Conservation (phyloP, 1,140 invertebrate species). For the Orius insidiosus region DNA sequence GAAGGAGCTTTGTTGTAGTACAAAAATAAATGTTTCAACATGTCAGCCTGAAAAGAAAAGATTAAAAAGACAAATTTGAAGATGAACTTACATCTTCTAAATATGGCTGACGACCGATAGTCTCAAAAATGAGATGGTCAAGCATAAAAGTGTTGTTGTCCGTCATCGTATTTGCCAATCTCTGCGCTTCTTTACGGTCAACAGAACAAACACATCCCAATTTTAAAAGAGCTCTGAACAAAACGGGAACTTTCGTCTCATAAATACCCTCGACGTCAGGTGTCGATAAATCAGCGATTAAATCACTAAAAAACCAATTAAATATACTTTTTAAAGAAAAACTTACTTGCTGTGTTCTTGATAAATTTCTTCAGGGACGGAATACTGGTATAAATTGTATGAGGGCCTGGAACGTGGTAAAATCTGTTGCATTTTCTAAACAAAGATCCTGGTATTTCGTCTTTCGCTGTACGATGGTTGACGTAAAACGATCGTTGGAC, state of each 20-base stretch:
- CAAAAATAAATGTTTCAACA: constrained; percentile 65
- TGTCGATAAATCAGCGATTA: constrained; percentile 74
- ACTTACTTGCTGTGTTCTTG: constrained; percentile 56
- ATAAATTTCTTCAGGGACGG: constrained; percentile 70
- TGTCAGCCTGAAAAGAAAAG: constrained; percentile 19
- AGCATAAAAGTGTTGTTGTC: constrained; percentile 64
- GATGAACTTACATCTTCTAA: constrained; percentile 34
- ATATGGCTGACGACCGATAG: constrained; percentile 58
- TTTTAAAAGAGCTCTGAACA: constrained; percentile 69
- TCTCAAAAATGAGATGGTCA: constrained; percentile 63
- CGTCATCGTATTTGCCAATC: constrained; percentile 26
- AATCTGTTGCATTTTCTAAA: constrained; percentile 73
- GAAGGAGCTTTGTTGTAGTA: constrained; percentile 69
- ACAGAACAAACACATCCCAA: constrained; percentile 84
- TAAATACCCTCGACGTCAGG: constrained; percentile 96
- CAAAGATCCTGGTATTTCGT: constrained; percentile 35
- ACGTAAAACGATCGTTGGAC: constrained; percentile 89
- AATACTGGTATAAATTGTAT: constrained; percentile 79
- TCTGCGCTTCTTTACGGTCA: constrained; percentile 37
- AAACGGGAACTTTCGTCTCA: constrained; percentile 84
- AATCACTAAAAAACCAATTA: constrained; percentile 35
- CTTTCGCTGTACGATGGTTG: constrained; percentile 56
- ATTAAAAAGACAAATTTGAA: no score
- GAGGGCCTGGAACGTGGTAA: constrained; percentile 74
- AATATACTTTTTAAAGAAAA: not conserved